Percentiles rank a stretch among this genome's conserved stretches.
phyloP scores from a whole-genome alignment of 2,888 invertebrate genomes.

The Parthenolecanium corni region DNA sequence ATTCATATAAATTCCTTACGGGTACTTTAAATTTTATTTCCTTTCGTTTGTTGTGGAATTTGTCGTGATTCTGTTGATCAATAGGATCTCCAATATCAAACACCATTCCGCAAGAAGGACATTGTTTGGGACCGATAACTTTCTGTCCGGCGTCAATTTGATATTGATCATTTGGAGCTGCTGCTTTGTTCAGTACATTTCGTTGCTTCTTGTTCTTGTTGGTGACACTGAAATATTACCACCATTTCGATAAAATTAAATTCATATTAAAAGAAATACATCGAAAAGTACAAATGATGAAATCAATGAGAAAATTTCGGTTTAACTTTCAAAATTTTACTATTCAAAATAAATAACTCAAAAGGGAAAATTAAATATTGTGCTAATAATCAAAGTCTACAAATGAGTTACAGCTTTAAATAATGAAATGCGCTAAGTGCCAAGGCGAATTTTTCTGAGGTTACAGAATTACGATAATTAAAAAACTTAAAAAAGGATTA shows the following conservation, averaged over 20 bases:
- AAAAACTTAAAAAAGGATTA: no score
- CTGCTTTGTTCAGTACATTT: slow-evolving; percentile 12
- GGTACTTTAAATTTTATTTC: slow-evolving; percentile 21
- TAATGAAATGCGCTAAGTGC: no score
- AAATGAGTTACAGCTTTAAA: no score
- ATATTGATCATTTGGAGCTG: slow-evolving; percentile 47
- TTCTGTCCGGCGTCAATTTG: slow-evolving; percentile 77
- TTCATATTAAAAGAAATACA: neutral
- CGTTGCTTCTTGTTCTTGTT: neutral
- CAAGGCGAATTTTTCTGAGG: no score
- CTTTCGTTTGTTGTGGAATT: slow-evolving; percentile 7
- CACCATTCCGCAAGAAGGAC: slow-evolving; percentile 59
- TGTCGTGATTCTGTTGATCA: slow-evolving; percentile 46
- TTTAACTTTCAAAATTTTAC: no score
- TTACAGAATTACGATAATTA: no score
- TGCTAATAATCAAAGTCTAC: no score
- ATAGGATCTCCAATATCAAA: slow-evolving; percentile 63
- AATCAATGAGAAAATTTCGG: neutral
- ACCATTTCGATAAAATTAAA: neutral
- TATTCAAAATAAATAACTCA: no score
- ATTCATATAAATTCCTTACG: no score
- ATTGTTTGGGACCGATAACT: slow-evolving; percentile 60
- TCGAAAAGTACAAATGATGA: neutral
- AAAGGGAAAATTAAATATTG: no score
- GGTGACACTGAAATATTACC: neutral